Conservation (phyloP, 2,888 invertebrate species). For the Tenodera sinensis region DNA sequence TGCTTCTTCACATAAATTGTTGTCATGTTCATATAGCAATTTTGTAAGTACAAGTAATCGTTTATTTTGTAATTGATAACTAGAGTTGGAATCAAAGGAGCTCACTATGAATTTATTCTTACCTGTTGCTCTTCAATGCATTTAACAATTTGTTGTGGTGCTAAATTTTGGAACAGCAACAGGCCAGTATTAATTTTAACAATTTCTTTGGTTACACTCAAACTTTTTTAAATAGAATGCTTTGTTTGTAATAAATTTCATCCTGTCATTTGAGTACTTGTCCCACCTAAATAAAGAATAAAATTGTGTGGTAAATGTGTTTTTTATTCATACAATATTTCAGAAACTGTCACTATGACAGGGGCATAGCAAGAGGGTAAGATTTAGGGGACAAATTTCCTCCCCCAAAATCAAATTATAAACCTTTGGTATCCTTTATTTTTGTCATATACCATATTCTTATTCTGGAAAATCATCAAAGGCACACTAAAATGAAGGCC, state of each 20-base stretch:
- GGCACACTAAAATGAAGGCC: no score
- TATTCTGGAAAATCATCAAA: no score
- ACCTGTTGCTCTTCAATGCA: background rate
- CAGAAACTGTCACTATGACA: no score
- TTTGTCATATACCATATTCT: no score
- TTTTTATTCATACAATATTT: background rate
- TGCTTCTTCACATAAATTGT: background rate
- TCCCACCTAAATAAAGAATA: background rate
- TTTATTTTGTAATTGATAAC: background rate
- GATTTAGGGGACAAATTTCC: no score
- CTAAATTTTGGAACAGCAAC: background rate
- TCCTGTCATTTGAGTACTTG: background rate
- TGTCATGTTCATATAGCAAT: background rate
- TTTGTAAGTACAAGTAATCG: background rate
- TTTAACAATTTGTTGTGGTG: background rate
- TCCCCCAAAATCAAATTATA: no score
- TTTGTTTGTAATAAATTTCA: background rate
- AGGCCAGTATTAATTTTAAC: background rate
- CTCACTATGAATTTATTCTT: background rate
- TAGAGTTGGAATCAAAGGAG: background rate
- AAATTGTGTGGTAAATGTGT: background rate
- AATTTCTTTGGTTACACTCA: background rate
- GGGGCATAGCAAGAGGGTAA: no score
- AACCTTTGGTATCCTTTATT: no score
- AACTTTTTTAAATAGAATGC: background rate